These are phyloP conservation scores for Fistularia tabacaria DNA, from an alignment of 2,797 vertebrate genomes.

Conservation along the genomic window DNA sequence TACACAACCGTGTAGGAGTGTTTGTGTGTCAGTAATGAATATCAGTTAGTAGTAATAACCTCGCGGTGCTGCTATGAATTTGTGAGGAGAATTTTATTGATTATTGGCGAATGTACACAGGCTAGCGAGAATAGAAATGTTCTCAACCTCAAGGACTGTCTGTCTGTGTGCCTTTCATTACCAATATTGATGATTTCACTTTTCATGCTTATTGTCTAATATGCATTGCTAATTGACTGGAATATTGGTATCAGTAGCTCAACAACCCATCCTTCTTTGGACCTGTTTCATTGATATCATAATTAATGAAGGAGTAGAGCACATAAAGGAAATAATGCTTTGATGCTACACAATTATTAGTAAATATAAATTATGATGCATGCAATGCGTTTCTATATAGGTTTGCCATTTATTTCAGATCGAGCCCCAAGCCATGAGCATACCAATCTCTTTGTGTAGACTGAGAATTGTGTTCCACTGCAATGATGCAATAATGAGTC, in stretches of 20 bases:
- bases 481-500: too few relatives aligned
- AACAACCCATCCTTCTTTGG: conserved; percentile 7
- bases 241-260: conserved; percentile 6
- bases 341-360: neutral
- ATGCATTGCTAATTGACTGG: conserved; percentile 11
- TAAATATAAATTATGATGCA: neutral
- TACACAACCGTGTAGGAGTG: conserved; percentile 11
- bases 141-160: conserved; percentile 9
- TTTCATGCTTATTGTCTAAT: conserved; percentile 7
- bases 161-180: conserved; percentile 15
- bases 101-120: conserved; percentile 43
- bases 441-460: too few relatives aligned
- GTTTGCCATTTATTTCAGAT: conserved; percentile 1
- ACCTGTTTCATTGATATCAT: neutral
- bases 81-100: conserved; percentile 58
- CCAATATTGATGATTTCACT: neutral
- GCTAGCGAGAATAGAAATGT: conserved; percentile 44
- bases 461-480: too few relatives aligned
- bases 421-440: too few relatives aligned
- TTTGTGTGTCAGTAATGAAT: conserved; percentile 36
- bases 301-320: neutral
- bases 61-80: conserved; percentile 49
- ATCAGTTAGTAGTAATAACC: conserved; percentile 48
- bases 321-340: neutral
- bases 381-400: neutral